Percentiles rank a stretch among this genome's conserved stretches.
These are phyloP conservation scores for Drepana arcuata DNA, from an alignment of 1,140 invertebrate genomes.

Conservation along the genomic window DNA sequence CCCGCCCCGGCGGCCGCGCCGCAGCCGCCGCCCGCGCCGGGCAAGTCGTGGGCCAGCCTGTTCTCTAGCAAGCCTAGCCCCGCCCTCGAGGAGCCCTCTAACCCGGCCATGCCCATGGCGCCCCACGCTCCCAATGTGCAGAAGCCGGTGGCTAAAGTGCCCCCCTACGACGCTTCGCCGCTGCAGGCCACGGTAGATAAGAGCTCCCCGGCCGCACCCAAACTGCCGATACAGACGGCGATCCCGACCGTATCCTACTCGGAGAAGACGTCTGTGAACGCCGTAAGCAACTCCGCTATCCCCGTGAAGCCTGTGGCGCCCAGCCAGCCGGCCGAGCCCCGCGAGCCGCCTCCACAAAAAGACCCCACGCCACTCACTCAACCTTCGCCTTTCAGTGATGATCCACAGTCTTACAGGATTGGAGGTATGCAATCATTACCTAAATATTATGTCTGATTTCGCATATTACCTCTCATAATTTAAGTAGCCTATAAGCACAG, in stretches of 20 bases:
- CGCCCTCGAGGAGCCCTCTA: conserved; percentile 35
- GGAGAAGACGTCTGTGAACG: conserved; percentile 62
- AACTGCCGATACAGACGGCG: background rate
- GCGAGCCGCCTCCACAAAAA: conserved; percentile 43
- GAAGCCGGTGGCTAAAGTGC: conserved; percentile 74
- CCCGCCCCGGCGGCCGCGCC: conserved; percentile 33
- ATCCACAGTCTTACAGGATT: conserved; percentile 77
- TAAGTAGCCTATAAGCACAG: no score
- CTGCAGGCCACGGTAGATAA: conserved; percentile 43
- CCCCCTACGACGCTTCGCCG: conserved; percentile 71
- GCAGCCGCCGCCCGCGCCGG: conserved; percentile 47
- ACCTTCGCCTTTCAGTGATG: conserved; percentile 62
- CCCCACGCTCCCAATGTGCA: conserved; percentile 43
- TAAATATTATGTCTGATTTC: no score
- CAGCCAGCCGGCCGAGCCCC: conserved; percentile 28
- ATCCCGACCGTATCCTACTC: conserved; percentile 34
- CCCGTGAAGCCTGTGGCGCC: conserved; percentile 38
- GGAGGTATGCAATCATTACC: no score
- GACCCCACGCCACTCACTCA: conserved; percentile 35
- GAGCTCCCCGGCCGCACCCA: conserved; percentile 15
- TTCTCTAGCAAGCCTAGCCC: conserved; percentile 49
- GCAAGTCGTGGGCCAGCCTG: conserved; percentile 66
- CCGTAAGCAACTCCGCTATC: conserved; percentile 35
- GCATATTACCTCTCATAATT: no score
- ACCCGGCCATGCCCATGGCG: conserved; percentile 37